Base-by-base conservation (phyloP, 2,888 invertebrate genomes). In the Sthenelais limicola region DNA sequence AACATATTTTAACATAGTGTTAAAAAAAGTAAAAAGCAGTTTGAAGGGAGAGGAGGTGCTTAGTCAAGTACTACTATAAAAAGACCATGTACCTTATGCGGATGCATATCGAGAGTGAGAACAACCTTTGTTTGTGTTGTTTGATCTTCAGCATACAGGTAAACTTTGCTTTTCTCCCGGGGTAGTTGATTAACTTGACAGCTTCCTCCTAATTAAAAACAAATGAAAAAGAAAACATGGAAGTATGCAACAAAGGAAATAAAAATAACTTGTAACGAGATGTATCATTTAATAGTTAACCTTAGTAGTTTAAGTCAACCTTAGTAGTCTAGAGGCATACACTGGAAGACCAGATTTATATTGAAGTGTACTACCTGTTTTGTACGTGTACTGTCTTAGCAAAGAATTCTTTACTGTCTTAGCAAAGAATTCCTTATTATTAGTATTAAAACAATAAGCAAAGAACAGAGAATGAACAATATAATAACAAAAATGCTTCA, bases 101-200 rank as follows among this genome's bases (percentile, higher is more conserved):
- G 74, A 12, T 80, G 75, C 5, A 80, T 76, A n/a, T 68, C 69
- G 18, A 84, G 73, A 73, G 74, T 80, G 58, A 78, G 76, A 12
- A 83, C 70, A 28, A 82, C 78, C 38, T 78, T 62, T 4, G 81
- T 83, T 48, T 83, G 80, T 15, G 73, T 80, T 47, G 73, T 74
- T 28, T 78, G 78, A 77, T 84, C 83, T 71, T 84, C 82, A 26
- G 82, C 56, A 70, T 81, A 83, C 54, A 84, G 79, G 26, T 81
- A 75, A n/a, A 84, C 83, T 28, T 68, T 51, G 35, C 51, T 51
- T 32, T 48, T 68, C 49, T 38, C 24, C 26, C 18, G 35, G 26
- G 62, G 35, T 24, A 62, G 24, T 12, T 43, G 21, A 7, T 62
- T 28, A 35, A 24, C 43, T 26, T 62, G 38, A 62, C 62, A 62